phyloP scores from a whole-genome alignment of 2,888 invertebrate species.

The Suillia variegata region DNA sequence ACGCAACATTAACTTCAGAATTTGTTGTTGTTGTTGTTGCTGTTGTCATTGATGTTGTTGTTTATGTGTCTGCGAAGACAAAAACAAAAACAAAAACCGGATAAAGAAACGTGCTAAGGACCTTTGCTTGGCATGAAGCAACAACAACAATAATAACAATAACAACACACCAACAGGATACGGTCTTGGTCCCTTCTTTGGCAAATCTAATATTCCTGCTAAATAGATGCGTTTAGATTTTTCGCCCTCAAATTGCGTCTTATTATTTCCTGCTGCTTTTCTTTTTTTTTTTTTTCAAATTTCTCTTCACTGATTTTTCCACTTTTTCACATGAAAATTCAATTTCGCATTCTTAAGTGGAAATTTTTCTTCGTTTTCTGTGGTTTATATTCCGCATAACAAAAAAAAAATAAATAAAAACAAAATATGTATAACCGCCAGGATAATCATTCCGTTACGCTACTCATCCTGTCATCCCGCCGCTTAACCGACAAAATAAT shows the following conservation, averaged over 20 bases:
- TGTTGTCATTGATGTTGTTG: background rate
- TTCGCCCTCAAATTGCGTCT: background rate
- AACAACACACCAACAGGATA: background rate
- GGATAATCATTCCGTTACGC: slow-evolving; percentile 1
- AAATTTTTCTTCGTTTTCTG: background rate
- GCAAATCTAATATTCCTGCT: no score
- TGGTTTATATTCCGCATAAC: background rate
- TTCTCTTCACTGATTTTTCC: background rate
- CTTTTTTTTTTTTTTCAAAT: background rate
- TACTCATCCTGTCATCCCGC: no score
- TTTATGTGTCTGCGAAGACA: background rate
- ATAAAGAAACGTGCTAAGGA: no score
- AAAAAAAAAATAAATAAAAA: no score
- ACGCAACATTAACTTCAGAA: slow-evolving; percentile 46
- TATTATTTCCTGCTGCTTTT: background rate
- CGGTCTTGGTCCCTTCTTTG: background rate
- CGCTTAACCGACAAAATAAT: slow-evolving; percentile 1
- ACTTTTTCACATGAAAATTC: background rate
- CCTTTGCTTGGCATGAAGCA: no score
- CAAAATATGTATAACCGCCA: background rate
- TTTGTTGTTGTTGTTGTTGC: slow-evolving; percentile 21
- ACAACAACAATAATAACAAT: no score
- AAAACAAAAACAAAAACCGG: background rate
- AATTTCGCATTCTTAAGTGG: slow-evolving; percentile 3
- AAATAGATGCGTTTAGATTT: background rate